These are phyloP conservation scores for Gadus chalcogrammus DNA, from an alignment of 2,113 vertebrate genomes.

Conservation along the genomic window DNA sequence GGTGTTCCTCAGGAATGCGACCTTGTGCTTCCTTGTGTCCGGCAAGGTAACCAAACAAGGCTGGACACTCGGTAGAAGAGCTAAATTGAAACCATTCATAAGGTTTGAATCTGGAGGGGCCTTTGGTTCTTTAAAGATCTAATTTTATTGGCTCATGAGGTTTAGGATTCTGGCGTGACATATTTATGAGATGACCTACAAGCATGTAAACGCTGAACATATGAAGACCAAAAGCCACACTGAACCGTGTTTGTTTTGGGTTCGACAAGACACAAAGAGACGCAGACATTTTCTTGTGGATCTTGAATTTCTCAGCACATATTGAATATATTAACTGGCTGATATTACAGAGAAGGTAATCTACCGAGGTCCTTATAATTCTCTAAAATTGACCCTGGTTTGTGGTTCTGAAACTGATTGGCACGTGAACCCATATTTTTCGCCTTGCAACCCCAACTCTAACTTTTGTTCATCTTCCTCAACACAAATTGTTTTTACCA, in stretches of 20 bases:
- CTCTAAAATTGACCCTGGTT: conserved; percentile 5
- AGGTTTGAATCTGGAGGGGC: conserved; percentile 16
- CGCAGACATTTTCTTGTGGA: conserved; percentile 21
- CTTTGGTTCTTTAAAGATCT: conserved; percentile 48
- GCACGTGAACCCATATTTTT: too few species aligned
- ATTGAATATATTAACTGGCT: neutral
- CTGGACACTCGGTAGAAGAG: conserved; percentile 29
- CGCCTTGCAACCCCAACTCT: too few species aligned
- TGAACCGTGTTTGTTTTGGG: conserved; percentile 22
- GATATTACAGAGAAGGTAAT: neutral
- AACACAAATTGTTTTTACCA: too few species aligned
- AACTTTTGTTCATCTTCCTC: too few species aligned
- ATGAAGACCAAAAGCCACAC: conserved; percentile 44
- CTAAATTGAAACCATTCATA: conserved; percentile 59
- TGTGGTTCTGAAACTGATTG: too few species aligned
- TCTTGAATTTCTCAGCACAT: conserved; percentile 1
- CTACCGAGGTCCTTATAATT: conserved; percentile 3
- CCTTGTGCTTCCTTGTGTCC: conserved; percentile 51
- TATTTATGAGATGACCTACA: conserved; percentile 59
- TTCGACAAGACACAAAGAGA: conserved; percentile 17
- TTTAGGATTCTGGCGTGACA: conserved; percentile 42
- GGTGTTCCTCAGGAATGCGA: conserved; percentile 66
- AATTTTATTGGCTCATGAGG: conserved; percentile 41
- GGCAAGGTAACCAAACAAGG: conserved; percentile 53
- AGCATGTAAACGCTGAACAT: conserved; percentile 48